Base-by-base conservation (phyloP, 2,797 vertebrate species). In the Trachurus trachurus region DNA sequence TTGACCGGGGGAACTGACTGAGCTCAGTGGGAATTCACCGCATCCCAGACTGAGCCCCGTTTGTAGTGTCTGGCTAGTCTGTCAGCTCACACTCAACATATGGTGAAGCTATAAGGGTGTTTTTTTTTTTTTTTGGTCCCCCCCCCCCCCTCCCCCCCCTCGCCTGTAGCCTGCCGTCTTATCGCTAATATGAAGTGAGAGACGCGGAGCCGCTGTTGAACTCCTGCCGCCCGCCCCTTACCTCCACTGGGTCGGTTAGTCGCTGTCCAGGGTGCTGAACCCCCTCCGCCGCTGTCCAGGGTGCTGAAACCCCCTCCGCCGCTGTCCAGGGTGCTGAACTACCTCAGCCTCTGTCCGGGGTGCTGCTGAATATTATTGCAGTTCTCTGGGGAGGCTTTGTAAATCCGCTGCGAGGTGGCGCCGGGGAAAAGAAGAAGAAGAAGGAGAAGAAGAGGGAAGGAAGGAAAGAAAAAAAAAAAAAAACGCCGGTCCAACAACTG, bases 351-450 rank as follows among this genome's bases (percentile, higher is more conserved):
- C 84, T 90, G 86, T 90, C 88, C 82, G 26, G 57, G 82, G 74
- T 86, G 72, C 87, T 81, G 78, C 92, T 89, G 92, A 67, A 86
- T 56, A 8, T 81, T 85, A 83, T 80, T 3, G 78, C 88, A 1
- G 86, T 61, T 67, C 31, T 91, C 82, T 65, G 76, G 73, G 26
- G 53, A 76, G 49, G 69, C 71, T 90, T 92, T 92, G 87, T 92
- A 91, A 93, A 94, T 95, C 95, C 95, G 88, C 88, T 85, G 78
- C 76, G 52, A 77, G 68, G 87, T 87, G 82, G 74, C 72, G 70
- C 70, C 52, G 47, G 31, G 31, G 31, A 34, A 34, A 34, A 34
- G 5, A 34, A 34, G 31, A 34, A 34, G 31, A 34, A 34, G 31
- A 34, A 34, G 26, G 26, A 26, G 26, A 26, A 26, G 26, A 26